phyloP scores from a whole-genome alignment of 2,888 invertebrate genomes.

The Hydropsyche betteni region DNA sequence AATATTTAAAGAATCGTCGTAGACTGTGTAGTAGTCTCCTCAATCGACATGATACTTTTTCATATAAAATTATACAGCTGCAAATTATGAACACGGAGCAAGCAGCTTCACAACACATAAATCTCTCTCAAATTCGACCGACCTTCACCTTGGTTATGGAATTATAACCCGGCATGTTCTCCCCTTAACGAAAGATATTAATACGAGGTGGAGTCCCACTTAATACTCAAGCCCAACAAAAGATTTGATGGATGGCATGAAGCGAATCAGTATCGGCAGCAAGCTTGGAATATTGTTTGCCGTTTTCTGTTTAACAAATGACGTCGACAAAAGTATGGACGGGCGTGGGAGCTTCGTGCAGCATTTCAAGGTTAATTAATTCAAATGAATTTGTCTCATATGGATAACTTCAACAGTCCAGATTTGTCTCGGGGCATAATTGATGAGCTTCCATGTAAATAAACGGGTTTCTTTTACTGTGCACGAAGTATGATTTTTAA shows the following conservation, averaged over 20 bases:
- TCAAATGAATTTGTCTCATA: constrained; percentile 39
- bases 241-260: constrained; percentile 26
- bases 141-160: constrained; percentile 25
- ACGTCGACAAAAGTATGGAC: constrained; percentile 27
- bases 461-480: constrained; percentile 6
- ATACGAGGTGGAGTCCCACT: constrained; percentile 18
- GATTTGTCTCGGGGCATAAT: constrained; percentile 36
- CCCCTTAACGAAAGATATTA: constrained; percentile 24
- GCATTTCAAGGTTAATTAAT: constrained; percentile 41
- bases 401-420: constrained; percentile 36
- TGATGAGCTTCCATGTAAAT: constrained; percentile 30
- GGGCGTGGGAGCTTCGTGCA: constrained; percentile 32
- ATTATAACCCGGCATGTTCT: constrained; percentile 25
- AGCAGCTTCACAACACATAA: too few relatives aligned
- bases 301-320: constrained; percentile 35
- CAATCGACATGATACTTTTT: too few relatives aligned
- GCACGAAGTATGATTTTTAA: too few relatives aligned
- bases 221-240: constrained; percentile 29
- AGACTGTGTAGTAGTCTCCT: too few relatives aligned
- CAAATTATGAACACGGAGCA: too few relatives aligned
- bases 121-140: constrained; percentile 22
- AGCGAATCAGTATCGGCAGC: neutral
- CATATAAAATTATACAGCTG: too few relatives aligned
- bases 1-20: too few relatives aligned
- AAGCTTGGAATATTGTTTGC: constrained; percentile 12